Conservation (phyloP, 2,113 vertebrate species). For the Piaya cayana region DNA sequence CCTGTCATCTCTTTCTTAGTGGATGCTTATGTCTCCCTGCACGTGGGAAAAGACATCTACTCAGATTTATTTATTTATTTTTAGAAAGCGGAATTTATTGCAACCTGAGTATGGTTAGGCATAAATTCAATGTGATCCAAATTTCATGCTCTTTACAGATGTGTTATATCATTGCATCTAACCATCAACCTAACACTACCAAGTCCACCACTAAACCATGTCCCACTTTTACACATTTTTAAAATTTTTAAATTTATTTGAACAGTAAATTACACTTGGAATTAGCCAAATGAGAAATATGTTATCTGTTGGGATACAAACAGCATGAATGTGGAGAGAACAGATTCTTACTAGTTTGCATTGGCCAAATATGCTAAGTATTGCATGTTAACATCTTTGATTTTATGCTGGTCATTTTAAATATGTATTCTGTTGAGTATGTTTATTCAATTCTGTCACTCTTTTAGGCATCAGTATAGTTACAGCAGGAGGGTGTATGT, state of each 20-base stretch:
- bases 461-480: not conserved
- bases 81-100: not conserved
- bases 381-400: not conserved
- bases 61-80: not conserved
- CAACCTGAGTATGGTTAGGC: not conserved
- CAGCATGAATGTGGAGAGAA: accelerated
- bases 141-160: not conserved
- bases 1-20: not conserved
- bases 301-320: not conserved
- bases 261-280: not conserved
- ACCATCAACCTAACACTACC: accelerated
- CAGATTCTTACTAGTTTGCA: not conserved
- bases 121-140: not conserved
- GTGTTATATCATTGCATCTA: not conserved
- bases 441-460: not conserved
- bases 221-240: accelerated
- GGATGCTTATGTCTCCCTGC: not conserved
- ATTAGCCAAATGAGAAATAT: not conserved
- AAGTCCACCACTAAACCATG: not conserved
- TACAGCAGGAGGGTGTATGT: not conserved
- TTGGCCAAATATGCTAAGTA: not conserved
- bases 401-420: not conserved
- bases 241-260: not conserved
- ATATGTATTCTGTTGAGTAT: not conserved
- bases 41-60: not conserved